Percentiles rank a stretch among this genome's conserved stretches.
phyloP scores from a whole-genome alignment of 2,888 invertebrate species.

The Drosophila maculinotata region DNA sequence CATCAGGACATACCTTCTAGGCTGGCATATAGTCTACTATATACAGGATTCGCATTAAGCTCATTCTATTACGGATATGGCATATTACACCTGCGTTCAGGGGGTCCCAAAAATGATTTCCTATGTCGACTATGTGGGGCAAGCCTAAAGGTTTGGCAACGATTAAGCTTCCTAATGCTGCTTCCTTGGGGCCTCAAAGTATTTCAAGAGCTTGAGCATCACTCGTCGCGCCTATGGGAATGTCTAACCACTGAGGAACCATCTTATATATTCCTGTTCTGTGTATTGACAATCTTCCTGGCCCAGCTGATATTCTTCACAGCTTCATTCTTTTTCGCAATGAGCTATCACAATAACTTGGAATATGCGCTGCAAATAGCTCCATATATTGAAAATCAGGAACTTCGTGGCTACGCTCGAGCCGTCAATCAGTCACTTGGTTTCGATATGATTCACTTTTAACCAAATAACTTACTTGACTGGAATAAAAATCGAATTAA shows the following conservation, averaged over 20 bases:
- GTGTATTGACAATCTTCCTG: background rate
- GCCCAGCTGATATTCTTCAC: slow-evolving; percentile 15
- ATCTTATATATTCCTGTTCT: background rate
- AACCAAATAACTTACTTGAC: background rate
- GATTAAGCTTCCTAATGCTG: slow-evolving; percentile 46
- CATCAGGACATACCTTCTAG: background rate
- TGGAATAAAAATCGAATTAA: background rate
- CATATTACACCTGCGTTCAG: slow-evolving; percentile 27
- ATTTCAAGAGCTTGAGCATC: slow-evolving; percentile 11
- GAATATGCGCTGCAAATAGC: slow-evolving; percentile 9
- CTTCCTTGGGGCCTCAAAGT: slow-evolving; percentile 55
- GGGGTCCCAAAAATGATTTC: slow-evolving; percentile 3
- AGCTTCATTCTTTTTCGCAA: background rate
- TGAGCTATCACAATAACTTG: slow-evolving; percentile 13
- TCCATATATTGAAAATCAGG: slow-evolving; percentile 20
- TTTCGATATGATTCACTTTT: slow-evolving; percentile 53
- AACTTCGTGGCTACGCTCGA: slow-evolving; percentile 37
- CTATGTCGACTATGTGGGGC: slow-evolving; percentile 26
- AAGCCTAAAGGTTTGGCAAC: slow-evolving; percentile 46
- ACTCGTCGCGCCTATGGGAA: slow-evolving; percentile 11
- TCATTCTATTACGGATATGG: slow-evolving; percentile 59
- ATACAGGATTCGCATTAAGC: slow-evolving; percentile 33
- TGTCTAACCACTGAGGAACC: background rate
- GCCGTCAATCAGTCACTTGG: slow-evolving; percentile 54
- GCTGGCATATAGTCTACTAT: slow-evolving; percentile 35